Percentiles rank a stretch among this genome's conserved stretches.
Conservation (phyloP, 2,888 invertebrate species). For the Eupeodes latifasciatus region DNA sequence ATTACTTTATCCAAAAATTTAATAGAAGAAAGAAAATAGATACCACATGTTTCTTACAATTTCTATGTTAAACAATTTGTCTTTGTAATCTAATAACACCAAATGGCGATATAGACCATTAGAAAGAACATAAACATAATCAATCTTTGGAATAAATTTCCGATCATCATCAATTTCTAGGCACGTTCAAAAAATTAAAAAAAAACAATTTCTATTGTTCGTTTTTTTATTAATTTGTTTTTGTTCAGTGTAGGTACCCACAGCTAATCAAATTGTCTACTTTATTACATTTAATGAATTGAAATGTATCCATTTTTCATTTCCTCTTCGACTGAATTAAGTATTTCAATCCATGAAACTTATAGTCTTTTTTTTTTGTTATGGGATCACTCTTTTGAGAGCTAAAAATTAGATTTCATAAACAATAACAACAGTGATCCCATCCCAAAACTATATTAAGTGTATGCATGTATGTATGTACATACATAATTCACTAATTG, state of each 20-base stretch:
- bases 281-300: constrained; percentile 15
- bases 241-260: no score
- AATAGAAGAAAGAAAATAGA: background rate
- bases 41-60: no score
- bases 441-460: constrained; percentile 18
- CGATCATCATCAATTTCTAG: constrained; percentile 24
- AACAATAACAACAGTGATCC: constrained; percentile 36
- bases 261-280: constrained; percentile 15
- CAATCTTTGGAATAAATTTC: background rate
- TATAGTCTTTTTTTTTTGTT: background rate
- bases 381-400: constrained; percentile 24
- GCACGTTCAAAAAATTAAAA: background rate
- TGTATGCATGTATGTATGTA: no score
- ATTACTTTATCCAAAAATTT: no score
- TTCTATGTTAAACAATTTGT: no score
- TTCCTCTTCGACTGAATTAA: constrained; percentile 7
- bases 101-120: no score
- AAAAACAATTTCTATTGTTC: constrained; percentile 16
- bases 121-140: background rate
- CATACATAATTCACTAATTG: constrained; percentile 46
- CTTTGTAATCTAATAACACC: no score
- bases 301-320: constrained; percentile 17
- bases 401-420: constrained; percentile 14
- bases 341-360: background rate
- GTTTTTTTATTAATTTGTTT: background rate